These are phyloP conservation scores for Neolamprologus brichardi DNA, from an alignment of 2,113 vertebrate genomes.

Conservation along the genomic window DNA sequence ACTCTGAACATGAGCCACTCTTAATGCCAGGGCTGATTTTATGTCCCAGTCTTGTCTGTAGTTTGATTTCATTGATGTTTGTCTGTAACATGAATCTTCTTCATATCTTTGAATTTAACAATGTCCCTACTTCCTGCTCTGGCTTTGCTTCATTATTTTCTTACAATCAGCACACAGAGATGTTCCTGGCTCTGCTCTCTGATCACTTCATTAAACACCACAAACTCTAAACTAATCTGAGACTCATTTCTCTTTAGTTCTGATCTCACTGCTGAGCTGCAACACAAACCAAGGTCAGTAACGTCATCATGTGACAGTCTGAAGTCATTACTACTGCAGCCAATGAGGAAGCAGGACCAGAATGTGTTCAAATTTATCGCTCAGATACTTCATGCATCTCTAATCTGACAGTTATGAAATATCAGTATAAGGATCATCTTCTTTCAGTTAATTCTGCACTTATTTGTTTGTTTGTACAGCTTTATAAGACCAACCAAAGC, in stretches of 20 bases:
- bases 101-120: no score
- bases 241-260: background rate
- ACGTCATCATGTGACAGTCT: background rate
- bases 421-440: background rate
- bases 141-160: no score
- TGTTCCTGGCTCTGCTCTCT: background rate
- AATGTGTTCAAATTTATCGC: accelerated
- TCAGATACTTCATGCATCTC: background rate
- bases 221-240: background rate
- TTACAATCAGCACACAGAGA: background rate
- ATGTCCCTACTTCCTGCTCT: no score
- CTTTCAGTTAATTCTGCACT: background rate
- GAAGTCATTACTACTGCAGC: background rate
- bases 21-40: no score
- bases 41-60: no score
- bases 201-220: background rate
- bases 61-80: no score
- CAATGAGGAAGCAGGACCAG: background rate
- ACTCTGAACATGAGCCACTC: no score
- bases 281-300: accelerated
- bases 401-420: background rate
- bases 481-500: background rate
- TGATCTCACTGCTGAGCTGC: background rate
- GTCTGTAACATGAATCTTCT: no score
- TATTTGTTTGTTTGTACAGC: background rate